Percentiles rank a stretch among this genome's conserved stretches.
Evolutionary conservation across 2,888 invertebrate species (phyloP).

Genomic region (Calameuta idolon): DNA sequence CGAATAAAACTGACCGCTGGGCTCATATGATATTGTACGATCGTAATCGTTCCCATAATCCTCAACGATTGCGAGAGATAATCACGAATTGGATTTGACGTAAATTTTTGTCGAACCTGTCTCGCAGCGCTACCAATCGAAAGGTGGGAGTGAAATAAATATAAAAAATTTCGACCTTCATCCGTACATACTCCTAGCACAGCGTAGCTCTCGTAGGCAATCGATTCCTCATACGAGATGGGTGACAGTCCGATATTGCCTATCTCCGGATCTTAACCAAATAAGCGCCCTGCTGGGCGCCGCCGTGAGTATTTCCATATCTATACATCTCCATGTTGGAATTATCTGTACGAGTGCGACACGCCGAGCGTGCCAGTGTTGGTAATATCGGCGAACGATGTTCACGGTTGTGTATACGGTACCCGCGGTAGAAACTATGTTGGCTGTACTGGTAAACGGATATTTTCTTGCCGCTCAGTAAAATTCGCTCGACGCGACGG

Average conservation of each 20-base stretch:
- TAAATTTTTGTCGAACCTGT: background rate
- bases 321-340: slow-evolving; percentile 26
- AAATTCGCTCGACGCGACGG: background rate
- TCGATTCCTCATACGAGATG: slow-evolving; percentile 25
- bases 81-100: background rate
- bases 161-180: background rate
- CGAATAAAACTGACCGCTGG: background rate
- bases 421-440: slow-evolving; percentile 3
- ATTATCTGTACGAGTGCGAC: slow-evolving; percentile 22
- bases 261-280: slow-evolving; percentile 26
- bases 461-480: background rate
- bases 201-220: slow-evolving; percentile 6
- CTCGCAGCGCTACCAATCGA: background rate
- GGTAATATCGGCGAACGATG: slow-evolving; percentile 17
- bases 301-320: slow-evolving; percentile 26
- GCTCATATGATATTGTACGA: background rate
- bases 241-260: slow-evolving; percentile 23
- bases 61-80: background rate
- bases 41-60: background rate
- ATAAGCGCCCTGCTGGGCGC: slow-evolving; percentile 24
- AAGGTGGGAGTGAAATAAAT: background rate
- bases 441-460: background rate
- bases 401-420: slow-evolving; percentile 23
- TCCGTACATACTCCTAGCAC: background rate
- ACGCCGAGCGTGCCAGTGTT: slow-evolving; percentile 11